Conservation (phyloP, 92 coral and sea anemone genomes). For the Scolanthus callimorphus region DNA sequence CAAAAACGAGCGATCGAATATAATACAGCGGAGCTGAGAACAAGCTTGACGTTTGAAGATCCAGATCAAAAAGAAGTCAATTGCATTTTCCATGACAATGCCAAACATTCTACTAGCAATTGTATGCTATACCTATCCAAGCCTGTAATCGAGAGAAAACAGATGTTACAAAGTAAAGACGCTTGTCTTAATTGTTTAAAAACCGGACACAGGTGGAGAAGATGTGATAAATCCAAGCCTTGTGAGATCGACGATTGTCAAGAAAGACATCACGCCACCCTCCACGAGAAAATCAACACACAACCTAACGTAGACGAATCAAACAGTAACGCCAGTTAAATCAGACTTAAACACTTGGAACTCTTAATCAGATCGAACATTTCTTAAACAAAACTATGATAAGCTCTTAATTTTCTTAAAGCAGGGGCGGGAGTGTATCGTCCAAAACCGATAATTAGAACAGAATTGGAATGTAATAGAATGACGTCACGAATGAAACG, state of each 20-base stretch:
- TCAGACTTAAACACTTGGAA: no score
- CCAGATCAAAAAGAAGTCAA: no score
- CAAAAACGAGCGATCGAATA: constrained; percentile 38
- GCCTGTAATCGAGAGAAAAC: constrained; percentile 14
- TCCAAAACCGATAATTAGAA: no score
- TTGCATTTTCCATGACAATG: constrained; percentile 41
- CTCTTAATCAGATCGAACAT: no score
- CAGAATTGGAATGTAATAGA: no score
- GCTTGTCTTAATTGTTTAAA: constrained; percentile 49
- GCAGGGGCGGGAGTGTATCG: no score
- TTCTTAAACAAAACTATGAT: no score
- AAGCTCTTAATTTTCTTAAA: no score
- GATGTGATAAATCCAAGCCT: constrained; percentile 15
- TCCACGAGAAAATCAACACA: constrained; percentile 24
- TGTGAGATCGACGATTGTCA: constrained; percentile 41
- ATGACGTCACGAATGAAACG: no score
- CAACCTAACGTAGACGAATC: no score
- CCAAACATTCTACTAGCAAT: constrained; percentile 15
- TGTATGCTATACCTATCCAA: constrained; percentile 28
- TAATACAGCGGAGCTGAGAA: constrained; percentile 34
- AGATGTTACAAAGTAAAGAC: constrained; percentile 19
- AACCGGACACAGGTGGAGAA: constrained; percentile 17
- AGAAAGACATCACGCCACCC: constrained; percentile 32
- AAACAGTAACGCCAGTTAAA: no score
- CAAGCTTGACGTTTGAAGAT: no score